Evolutionary conservation across 2,797 vertebrate species (phyloP).

Genomic region (Brachyrhaphis roseni): DNA sequence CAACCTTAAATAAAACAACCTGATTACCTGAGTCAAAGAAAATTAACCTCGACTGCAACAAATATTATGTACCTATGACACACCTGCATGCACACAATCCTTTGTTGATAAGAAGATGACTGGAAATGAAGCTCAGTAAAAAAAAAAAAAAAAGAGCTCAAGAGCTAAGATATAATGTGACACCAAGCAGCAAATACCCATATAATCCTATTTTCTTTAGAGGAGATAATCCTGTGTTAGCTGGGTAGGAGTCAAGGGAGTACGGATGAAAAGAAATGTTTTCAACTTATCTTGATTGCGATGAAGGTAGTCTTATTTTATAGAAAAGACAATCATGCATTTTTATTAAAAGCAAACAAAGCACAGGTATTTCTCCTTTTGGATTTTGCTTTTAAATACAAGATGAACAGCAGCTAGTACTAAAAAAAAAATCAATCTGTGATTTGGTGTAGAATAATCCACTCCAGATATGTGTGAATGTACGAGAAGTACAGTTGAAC

Average conservation of each 20-base stretch:
- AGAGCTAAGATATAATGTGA: conserved; percentile 22
- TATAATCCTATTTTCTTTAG: conserved; percentile 21
- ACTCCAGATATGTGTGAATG: not conserved
- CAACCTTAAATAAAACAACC: conserved; percentile 2
- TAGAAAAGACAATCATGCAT: not conserved
- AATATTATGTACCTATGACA: conserved; percentile 15
- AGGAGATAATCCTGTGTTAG: conserved; percentile 9
- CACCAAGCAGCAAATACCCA: conserved; percentile 14
- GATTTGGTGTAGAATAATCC: not conserved
- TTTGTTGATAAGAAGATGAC: conserved; percentile 29
- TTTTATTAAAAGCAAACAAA: not conserved
- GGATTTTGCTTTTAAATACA: not conserved
- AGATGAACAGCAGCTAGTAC: not conserved
- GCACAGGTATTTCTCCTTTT: not conserved
- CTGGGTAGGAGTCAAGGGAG: conserved; percentile 22
- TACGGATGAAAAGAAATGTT: not conserved
- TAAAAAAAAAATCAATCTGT: not conserved
- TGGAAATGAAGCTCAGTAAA: conserved; percentile 22
- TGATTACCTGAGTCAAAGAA: not conserved
- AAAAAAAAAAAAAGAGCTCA: conserved; percentile 21
- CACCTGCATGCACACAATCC: not conserved
- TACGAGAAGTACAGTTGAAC: not conserved
- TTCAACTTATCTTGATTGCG: not conserved
- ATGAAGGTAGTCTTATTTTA: not conserved
- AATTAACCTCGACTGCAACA: not conserved